Base-by-base conservation (phyloP, 2,888 invertebrate genomes). In the Ernsta delagoae region DNA sequence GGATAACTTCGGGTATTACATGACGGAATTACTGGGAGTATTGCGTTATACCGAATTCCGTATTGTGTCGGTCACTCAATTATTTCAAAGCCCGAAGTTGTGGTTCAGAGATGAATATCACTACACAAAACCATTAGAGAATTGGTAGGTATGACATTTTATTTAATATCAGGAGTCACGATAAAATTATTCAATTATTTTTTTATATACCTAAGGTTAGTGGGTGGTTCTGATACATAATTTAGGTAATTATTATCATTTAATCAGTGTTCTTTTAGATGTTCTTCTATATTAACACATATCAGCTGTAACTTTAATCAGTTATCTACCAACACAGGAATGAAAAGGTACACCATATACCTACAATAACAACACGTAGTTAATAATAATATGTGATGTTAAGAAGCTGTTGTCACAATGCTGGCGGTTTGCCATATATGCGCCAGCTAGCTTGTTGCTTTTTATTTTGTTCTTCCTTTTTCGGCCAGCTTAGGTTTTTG, bases 31-130 rank as follows among this genome's bases (percentile, higher is more conserved):
- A 56, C 36, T 61, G n/a, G 3, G 45, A 56, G 56, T 48, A 45
- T 61, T 45, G 36, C 34, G 54, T 54, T 4, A 61, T 67, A 24
- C 16, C 16, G n/a, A 67, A 56, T 61, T 56, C 45, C 34, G 36
- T 9, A 61, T 48, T 61, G 56, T 56, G n/a, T 54, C 12, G 24
- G 61, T 61, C 61, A 61, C 54, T 56, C 43, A 24, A 67, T 41
- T 65, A 59, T 65, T 65, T 56, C 12, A 53, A 53, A 9, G 45
- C 24, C 4, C 3, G 16, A 59, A 59, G 59, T 59, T 59, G 24
- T 4, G 7, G 41, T 24, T 41, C 36, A 34, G 31, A n/a, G 36
- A 62, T 64, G 12, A 12, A 43, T 64, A 31, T 64, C 31, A 45
- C 45, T 34, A 36, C n/a, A 50, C 16, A 16, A 36, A 36, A 36